These are phyloP conservation scores for Leptinotarsa tumamoca DNA, from an alignment of 2,888 invertebrate genomes.

Conservation along the genomic window DNA sequence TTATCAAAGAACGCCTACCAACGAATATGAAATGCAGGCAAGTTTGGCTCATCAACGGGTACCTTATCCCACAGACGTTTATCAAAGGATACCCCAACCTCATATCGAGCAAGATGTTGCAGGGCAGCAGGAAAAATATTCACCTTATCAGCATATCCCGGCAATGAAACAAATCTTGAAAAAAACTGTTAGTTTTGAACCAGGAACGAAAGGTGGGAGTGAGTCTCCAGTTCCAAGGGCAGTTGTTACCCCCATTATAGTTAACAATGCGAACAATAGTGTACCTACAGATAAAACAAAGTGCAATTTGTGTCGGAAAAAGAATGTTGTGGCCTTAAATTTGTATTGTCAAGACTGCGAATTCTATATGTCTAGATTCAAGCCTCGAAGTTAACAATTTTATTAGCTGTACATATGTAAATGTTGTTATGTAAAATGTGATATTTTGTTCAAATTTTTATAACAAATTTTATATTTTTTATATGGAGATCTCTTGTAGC, in stretches of 20 bases:
- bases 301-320: constrained; percentile 90
- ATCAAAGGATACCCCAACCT: constrained; percentile 61
- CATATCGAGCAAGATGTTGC: constrained; percentile 52
- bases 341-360: constrained; percentile 92
- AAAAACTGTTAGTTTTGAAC: constrained; percentile 79
- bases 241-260: constrained; percentile 62
- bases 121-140: constrained; percentile 64
- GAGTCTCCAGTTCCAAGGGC: constrained; percentile 60
- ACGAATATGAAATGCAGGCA: constrained; percentile 38
- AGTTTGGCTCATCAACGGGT: constrained; percentile 29
- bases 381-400: constrained; percentile 56
- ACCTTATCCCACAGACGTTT: constrained; percentile 40
- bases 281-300: constrained; percentile 71
- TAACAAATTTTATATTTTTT: constrained; percentile 45
- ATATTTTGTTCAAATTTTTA: constrained; percentile 51
- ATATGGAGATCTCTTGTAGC: constrained; percentile 42
- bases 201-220: constrained; percentile 76
- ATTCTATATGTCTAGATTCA: constrained; percentile 90
- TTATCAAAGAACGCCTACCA: constrained; percentile 29
- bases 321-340: constrained; percentile 80
- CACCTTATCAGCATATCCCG: constrained; percentile 75
- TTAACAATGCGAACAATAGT: constrained; percentile 63
- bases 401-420: constrained; percentile 25
- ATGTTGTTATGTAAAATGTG: constrained; percentile 46
- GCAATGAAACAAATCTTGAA: constrained; percentile 74